These are phyloP conservation scores for Pogona vitticeps DNA, from an alignment of 2,113 vertebrate genomes.

Conservation along the genomic window DNA sequence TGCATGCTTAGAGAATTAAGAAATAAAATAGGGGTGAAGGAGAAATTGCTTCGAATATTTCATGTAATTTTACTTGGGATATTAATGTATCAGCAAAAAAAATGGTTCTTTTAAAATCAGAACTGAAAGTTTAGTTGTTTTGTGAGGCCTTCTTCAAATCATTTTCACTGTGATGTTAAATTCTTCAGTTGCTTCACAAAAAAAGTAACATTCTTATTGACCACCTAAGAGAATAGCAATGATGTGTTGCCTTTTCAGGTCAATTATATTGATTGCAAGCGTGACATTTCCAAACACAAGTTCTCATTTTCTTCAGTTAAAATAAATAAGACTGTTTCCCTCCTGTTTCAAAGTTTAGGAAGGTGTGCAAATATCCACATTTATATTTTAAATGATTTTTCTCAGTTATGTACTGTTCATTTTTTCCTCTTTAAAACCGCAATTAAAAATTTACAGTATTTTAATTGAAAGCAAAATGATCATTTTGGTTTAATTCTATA, in stretches of 20 bases:
- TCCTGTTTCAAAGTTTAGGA: conserved; percentile 51
- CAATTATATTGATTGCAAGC: conserved; percentile 53
- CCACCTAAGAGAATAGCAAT: conserved; percentile 38
- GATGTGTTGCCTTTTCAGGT: conserved; percentile 41
- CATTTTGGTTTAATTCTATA: neutral
- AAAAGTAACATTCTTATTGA: neutral
- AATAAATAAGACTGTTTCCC: conserved; percentile 52
- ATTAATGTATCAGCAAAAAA: neutral
- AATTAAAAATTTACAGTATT: conserved; percentile 35
- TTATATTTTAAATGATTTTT: conserved; percentile 54
- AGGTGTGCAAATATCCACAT: conserved; percentile 35
- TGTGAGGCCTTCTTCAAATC: conserved; percentile 21
- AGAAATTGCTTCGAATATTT: neutral
- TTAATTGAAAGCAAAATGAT: neutral
- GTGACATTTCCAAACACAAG: conserved; percentile 59
- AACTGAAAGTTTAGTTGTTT: conserved; percentile 36
- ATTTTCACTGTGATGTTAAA: conserved; percentile 46
- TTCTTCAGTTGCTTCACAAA: neutral
- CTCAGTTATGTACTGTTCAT: conserved; percentile 45
- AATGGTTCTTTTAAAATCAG: neutral
- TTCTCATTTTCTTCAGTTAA: conserved; percentile 60
- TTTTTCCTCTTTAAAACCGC: neutral
- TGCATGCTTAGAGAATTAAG: neutral
- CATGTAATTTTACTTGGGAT: neutral
- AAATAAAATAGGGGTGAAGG: neutral